Conservation (phyloP, 1,140 invertebrate genomes). For the Piezodorus guildinii region DNA sequence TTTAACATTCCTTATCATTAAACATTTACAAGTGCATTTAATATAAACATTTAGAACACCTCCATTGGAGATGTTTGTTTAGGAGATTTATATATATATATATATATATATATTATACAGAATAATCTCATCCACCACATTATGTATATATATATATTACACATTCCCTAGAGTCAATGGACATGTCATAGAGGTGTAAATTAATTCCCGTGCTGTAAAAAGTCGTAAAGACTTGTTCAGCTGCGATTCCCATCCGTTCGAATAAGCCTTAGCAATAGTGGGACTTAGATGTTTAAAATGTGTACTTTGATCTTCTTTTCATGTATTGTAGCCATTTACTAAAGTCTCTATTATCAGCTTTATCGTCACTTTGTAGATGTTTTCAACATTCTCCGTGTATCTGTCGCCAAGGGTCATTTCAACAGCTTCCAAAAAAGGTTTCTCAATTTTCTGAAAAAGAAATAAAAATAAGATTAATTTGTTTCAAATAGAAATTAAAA, state of each 20-base stretch:
- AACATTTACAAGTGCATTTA: constrained; percentile 6
- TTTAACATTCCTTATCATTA: neutral
- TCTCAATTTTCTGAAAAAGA: constrained; percentile 71
- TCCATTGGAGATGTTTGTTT: constrained; percentile 1
- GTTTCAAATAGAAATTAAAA: neutral
- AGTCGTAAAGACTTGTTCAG: no score
- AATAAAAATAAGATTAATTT: neutral
- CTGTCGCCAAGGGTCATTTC: constrained; percentile 72
- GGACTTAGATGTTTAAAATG: neutral
- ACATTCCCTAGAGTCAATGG: no score
- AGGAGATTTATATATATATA: neutral
- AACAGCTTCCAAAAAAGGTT: constrained; percentile 76
- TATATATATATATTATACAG: neutral
- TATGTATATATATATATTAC: no score
- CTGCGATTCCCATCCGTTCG: no score
- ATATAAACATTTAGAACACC: neutral
- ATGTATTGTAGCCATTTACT: constrained; percentile 52
- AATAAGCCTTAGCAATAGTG: no score
- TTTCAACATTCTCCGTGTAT: constrained; percentile 83
- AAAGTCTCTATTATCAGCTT: constrained; percentile 81
- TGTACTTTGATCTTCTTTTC: neutral
- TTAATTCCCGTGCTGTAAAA: no score
- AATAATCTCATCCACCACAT: no score
- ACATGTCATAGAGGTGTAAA: no score
- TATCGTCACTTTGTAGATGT: constrained; percentile 82